Evolutionary conservation across 1,140 invertebrate genomes (phyloP).

Genomic region (Callitettix versicolor): DNA sequence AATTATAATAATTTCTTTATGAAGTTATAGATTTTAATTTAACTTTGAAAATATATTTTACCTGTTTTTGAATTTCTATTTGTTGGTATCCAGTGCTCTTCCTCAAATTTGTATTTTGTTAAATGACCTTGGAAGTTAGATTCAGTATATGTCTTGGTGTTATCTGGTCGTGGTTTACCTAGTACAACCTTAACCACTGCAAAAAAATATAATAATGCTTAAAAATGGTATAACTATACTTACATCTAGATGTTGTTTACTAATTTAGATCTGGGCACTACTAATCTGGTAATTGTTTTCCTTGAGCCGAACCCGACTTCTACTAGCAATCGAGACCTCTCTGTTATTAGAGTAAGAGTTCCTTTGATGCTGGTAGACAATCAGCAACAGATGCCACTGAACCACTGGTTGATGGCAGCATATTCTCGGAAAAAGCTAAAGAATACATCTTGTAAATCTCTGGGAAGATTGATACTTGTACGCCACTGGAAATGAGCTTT

Average conservation of each 20-base stretch:
- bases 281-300: slow-evolving; percentile 65
- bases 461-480: slow-evolving; percentile 79
- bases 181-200: slow-evolving; percentile 84
- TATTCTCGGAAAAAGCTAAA: slow-evolving; percentile 73
- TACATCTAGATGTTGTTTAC: no score
- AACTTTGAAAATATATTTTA: slow-evolving; percentile 30
- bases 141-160: slow-evolving; percentile 65
- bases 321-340: slow-evolving; percentile 84
- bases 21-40: not conserved
- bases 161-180: slow-evolving; percentile 72
- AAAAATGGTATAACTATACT: no score
- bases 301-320: slow-evolving; percentile 72
- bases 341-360: slow-evolving; percentile 77
- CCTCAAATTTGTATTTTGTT: slow-evolving; percentile 91
- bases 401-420: slow-evolving; percentile 86
- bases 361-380: slow-evolving; percentile 89
- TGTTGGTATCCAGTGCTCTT: slow-evolving; percentile 75
- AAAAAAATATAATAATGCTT: slow-evolving; percentile 23
- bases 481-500: slow-evolving; percentile 80
- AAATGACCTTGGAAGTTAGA: slow-evolving; percentile 89
- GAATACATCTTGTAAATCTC: slow-evolving; percentile 83
- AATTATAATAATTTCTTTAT: not conserved
- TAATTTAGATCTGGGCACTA: no score
- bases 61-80: slow-evolving; percentile 90
- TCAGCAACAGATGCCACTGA: slow-evolving; percentile 91